These are phyloP conservation scores for Trachemys scripta DNA, from an alignment of 2,113 vertebrate species.

Conservation along the genomic window DNA sequence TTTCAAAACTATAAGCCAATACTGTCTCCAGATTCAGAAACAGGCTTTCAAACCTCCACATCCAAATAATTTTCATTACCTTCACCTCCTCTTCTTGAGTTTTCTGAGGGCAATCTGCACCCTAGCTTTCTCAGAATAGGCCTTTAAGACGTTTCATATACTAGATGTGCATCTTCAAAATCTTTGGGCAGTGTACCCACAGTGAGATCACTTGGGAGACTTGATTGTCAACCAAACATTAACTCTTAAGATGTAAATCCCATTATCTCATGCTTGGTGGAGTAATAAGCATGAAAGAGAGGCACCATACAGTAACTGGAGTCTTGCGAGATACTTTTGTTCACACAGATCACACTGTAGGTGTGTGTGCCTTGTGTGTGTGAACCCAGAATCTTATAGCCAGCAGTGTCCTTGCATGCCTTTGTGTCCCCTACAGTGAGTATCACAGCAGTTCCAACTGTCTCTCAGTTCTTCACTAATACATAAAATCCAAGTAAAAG, in stretches of 20 bases:
- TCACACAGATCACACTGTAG: too few relatives aligned
- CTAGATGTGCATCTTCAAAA: background rate
- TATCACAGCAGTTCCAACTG: too few relatives aligned
- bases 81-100: background rate
- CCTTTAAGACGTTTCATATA: background rate
- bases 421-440: too few relatives aligned
- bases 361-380: too few relatives aligned
- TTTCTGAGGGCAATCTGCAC: background rate
- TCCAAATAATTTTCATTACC: background rate
- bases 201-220: background rate
- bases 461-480: too few relatives aligned
- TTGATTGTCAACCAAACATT: background rate
- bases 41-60: background rate
- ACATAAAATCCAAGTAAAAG: too few relatives aligned
- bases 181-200: background rate
- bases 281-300: too few relatives aligned
- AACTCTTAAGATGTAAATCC: background rate
- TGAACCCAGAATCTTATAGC: too few relatives aligned
- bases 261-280: slow-evolving; percentile 1
- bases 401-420: too few relatives aligned
- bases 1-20: background rate
- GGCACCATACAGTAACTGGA: too few relatives aligned
- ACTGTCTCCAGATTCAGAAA: background rate
- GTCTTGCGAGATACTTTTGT: too few relatives aligned
- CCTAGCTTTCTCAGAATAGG: background rate